A percentile compares a stretch with the other conserved stretches of the same genome.
Conservation (phyloP, 2,797 vertebrate genomes). For the Falco novaeseelandiae region DNA sequence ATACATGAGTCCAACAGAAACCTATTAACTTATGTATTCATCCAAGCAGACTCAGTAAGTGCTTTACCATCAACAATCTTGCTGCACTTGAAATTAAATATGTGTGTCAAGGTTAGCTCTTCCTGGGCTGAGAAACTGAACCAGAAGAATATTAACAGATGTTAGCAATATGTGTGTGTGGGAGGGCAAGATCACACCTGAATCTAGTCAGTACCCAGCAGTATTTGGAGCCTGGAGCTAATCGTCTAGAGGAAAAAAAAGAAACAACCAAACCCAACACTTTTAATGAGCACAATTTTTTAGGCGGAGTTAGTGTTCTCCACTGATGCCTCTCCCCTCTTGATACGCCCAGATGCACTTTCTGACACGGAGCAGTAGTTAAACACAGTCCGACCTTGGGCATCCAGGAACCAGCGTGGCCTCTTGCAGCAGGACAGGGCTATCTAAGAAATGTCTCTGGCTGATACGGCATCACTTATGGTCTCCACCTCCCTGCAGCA, state of each 20-base stretch:
- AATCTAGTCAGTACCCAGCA: background rate
- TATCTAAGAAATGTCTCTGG: background rate
- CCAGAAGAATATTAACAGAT: constrained; percentile 37
- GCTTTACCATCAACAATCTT: constrained; percentile 35
- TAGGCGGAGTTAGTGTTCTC: background rate
- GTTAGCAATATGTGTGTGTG: background rate
- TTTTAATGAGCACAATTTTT: background rate
- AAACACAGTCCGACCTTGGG: background rate
- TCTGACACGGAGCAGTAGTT: background rate
- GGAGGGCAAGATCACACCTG: constrained; percentile 41
- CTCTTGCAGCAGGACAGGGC: background rate
- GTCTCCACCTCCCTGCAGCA: background rate
- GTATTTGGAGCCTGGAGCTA: constrained; percentile 1
- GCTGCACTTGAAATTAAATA: constrained; percentile 34
- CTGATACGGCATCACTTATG: background rate
- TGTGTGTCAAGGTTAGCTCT: constrained; percentile 31
- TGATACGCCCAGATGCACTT: background rate
- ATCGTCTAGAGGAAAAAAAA: background rate
- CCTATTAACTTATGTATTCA: constrained; percentile 34
- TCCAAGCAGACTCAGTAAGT: constrained; percentile 38
- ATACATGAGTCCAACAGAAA: constrained; percentile 58
- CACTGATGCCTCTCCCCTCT: background rate
- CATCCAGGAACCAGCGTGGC: background rate
- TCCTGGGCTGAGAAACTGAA: constrained; percentile 35
- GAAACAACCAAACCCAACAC: accelerated